Conservation (phyloP, 2,888 invertebrate species). For the Shargacucullia verbasci region DNA sequence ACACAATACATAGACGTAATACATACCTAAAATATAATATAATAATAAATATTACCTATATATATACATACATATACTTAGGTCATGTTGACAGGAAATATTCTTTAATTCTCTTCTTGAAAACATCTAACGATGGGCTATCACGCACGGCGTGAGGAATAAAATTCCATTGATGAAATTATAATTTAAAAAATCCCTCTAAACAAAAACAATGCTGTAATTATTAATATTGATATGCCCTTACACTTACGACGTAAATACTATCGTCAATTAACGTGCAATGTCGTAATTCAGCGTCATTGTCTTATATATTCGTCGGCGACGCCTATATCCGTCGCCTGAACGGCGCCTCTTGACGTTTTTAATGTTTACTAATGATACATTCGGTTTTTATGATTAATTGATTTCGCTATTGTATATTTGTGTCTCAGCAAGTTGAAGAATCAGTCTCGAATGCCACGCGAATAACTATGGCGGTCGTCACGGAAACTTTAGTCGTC, state of each 20-base stretch:
- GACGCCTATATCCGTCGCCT: constrained; percentile 26
- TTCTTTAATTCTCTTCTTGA: too few species aligned
- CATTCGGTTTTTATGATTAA: constrained; percentile 49
- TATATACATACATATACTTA: too few species aligned
- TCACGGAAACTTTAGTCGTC: too few species aligned
- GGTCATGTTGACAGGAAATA: too few species aligned
- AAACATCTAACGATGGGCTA: too few species aligned
- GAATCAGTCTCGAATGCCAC: constrained; percentile 10
- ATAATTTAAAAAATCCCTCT: constrained; percentile 4
- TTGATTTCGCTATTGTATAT: constrained; percentile 46
- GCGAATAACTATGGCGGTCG: constrained; percentile 16
- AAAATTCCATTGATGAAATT: constrained; percentile 2
- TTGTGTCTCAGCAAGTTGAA: constrained; percentile 24
- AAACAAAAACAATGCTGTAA: constrained; percentile 21
- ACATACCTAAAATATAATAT: too few species aligned
- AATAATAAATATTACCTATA: too few species aligned
- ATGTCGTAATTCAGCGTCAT: constrained; percentile 60
- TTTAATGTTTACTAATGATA: constrained; percentile 46
- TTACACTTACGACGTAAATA: constrained; percentile 34
- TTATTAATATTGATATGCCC: constrained; percentile 47
- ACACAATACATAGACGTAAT: too few species aligned
- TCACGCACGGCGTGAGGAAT: too few species aligned
- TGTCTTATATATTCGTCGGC: constrained; percentile 44
- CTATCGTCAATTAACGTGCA: constrained; percentile 46
- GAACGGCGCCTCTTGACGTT: constrained; percentile 44